These are phyloP conservation scores for Conomelus anceps DNA, from an alignment of 2,888 invertebrate genomes.

Conservation along the genomic window DNA sequence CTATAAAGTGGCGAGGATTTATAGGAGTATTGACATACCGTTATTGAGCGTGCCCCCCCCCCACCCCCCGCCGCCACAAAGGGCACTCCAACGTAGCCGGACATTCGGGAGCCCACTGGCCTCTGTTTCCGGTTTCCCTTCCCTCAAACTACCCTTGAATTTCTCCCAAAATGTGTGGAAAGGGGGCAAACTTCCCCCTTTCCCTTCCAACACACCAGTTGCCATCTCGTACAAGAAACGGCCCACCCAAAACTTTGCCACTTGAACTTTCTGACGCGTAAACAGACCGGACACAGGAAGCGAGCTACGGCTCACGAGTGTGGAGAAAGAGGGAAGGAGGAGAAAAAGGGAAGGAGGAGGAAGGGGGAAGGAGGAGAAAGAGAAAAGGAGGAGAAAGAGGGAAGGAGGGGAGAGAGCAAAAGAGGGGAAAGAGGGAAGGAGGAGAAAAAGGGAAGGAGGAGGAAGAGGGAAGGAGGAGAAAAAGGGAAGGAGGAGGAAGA, in stretches of 20 bases:
- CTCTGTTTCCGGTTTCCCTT: neutral
- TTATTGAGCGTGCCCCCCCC: neutral
- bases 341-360: neutral
- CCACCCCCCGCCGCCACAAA: neutral
- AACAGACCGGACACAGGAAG: neutral
- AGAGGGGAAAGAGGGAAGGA: slow-evolving; percentile 22
- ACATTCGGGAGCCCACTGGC: neutral
- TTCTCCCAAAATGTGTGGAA: neutral
- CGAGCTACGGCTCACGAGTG: neutral
- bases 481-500: slow-evolving; percentile 3
- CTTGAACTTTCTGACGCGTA: neutral
- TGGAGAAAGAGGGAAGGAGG: slow-evolving; percentile 9
- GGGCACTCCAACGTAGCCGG: neutral
- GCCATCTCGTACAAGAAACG: neutral
- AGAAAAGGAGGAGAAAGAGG: neutral
- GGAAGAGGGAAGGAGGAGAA: slow-evolving; percentile 37
- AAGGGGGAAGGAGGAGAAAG: neutral
- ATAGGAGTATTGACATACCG: neutral
- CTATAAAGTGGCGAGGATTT: neutral
- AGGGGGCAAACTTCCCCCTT: neutral
- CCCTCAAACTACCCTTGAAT: neutral
- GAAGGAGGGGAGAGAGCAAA: slow-evolving; percentile 23
- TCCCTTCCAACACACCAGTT: neutral
- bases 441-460: slow-evolving; percentile 12
- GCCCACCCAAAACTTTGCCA: neutral